These are phyloP conservation scores for Cactoblastis cactorum DNA, from an alignment of 2,888 invertebrate species.

Conservation along the genomic window DNA sequence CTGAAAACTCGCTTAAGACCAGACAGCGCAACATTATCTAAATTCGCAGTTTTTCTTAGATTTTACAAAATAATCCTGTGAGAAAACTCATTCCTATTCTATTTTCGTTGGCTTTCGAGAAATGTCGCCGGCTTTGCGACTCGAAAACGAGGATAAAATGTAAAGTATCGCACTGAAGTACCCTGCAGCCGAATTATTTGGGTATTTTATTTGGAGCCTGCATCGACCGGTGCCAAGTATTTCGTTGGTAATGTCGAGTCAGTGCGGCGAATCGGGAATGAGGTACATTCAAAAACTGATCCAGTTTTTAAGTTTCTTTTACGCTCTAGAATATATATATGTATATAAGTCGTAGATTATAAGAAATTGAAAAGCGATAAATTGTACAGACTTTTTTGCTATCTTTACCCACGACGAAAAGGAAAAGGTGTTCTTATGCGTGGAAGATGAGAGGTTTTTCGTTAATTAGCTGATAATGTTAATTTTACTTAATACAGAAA, in stretches of 20 bases:
- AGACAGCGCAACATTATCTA: constrained; percentile 4
- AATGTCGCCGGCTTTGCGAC: constrained; percentile 13
- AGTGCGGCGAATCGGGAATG: too few relatives aligned
- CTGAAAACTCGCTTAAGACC: neutral
- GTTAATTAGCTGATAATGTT: too few relatives aligned
- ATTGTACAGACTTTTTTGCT: too few relatives aligned
- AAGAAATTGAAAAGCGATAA: too few relatives aligned
- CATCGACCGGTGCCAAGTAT: constrained; percentile 35
- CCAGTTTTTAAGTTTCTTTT: neutral
- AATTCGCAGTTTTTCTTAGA: neutral
- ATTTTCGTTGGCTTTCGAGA: constrained; percentile 10
- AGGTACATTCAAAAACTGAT: constrained; percentile 37
- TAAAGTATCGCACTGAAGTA: constrained; percentile 8
- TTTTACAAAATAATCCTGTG: constrained; percentile 8
- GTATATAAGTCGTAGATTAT: too few relatives aligned
- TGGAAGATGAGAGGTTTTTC: too few relatives aligned
- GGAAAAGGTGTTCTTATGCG: too few relatives aligned
- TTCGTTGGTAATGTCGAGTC: constrained; percentile 44
- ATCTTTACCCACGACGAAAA: too few relatives aligned
- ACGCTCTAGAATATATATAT: too few relatives aligned
- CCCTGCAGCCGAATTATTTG: constrained; percentile 13
- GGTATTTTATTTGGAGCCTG: constrained; percentile 14
- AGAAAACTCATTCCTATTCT: constrained; percentile 13
- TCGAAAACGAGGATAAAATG: constrained; percentile 13
- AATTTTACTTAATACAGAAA: too few relatives aligned